phyloP scores from a whole-genome alignment of 2,113 vertebrate species.

The Nothobranchius kuhntae region DNA sequence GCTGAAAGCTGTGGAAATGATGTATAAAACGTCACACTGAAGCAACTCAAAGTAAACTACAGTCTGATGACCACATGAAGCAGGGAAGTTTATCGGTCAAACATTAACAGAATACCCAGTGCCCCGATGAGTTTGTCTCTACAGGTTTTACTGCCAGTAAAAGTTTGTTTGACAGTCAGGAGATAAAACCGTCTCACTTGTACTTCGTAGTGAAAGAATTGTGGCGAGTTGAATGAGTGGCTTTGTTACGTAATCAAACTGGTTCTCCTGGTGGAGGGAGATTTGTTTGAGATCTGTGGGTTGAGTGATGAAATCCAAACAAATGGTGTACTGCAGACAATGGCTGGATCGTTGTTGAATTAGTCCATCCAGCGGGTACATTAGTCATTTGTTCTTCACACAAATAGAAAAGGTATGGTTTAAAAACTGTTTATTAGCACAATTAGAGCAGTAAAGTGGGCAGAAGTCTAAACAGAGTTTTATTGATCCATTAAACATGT shows the following conservation, averaged over 20 bases:
- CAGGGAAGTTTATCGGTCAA: conserved; percentile 20
- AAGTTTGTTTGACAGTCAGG: background rate
- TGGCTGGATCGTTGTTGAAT: background rate
- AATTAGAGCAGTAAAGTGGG: background rate
- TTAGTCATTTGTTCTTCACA: conserved; percentile 33
- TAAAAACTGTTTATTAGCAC: background rate
- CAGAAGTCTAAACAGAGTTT: too few species aligned
- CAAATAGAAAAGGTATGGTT: background rate
- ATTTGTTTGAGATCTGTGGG: background rate
- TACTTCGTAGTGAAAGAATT: background rate
- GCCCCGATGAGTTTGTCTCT: background rate
- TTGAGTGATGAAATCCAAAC: conserved; percentile 33
- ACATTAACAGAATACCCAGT: conserved; percentile 36
- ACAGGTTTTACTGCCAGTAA: too few species aligned
- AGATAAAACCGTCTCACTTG: background rate
- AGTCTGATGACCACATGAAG: background rate
- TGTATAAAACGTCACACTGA: background rate
- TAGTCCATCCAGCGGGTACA: background rate
- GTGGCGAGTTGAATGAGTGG: background rate
- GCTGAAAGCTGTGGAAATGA: too few species aligned
- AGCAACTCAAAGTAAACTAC: fast-evolving
- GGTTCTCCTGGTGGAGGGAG: background rate
- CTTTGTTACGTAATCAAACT: background rate
- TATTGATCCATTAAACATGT: too few species aligned
- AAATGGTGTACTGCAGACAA: conserved; percentile 22